phyloP scores from a whole-genome alignment of 1,140 invertebrate genomes.

The Polyergus mexicanus region DNA sequence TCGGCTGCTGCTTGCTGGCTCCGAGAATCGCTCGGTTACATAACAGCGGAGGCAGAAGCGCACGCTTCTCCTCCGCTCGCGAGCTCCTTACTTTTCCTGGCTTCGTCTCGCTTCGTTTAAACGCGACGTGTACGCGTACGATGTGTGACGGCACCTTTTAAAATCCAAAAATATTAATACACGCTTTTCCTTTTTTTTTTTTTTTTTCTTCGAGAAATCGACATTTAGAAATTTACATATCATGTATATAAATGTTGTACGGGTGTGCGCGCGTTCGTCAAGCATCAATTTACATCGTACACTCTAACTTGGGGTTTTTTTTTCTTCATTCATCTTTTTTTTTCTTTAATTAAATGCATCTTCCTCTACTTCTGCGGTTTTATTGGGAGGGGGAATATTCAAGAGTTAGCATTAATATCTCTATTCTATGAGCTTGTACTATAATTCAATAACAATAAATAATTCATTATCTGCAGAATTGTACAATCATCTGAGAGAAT shows the following conservation, averaged over 20 bases:
- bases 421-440: background rate
- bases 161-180: slow-evolving; percentile 11
- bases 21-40: slow-evolving; percentile 75
- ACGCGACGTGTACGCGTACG: slow-evolving; percentile 7
- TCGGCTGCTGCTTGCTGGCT: slow-evolving; percentile 65
- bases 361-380: background rate
- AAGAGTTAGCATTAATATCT: background rate
- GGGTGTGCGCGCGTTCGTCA: background rate
- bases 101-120: slow-evolving; percentile 57
- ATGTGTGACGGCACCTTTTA: background rate
- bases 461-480: background rate
- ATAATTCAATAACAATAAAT: no score
- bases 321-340: background rate
- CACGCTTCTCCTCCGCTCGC: slow-evolving; percentile 65
- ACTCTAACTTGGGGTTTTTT: background rate
- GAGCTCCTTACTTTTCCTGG: slow-evolving; percentile 71
- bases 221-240: background rate
- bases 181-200: background rate
- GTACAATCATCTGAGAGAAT: background rate
- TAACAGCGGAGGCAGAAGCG: slow-evolving; percentile 73
- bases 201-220: background rate
- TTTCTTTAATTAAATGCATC: background rate
- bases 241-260: no score
- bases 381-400: background rate
- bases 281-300: background rate